Percentiles rank a stretch among this genome's conserved stretches.
Conservation (phyloP, 92 coral and sea anemone species). For the Zoanthus gigantus region DNA sequence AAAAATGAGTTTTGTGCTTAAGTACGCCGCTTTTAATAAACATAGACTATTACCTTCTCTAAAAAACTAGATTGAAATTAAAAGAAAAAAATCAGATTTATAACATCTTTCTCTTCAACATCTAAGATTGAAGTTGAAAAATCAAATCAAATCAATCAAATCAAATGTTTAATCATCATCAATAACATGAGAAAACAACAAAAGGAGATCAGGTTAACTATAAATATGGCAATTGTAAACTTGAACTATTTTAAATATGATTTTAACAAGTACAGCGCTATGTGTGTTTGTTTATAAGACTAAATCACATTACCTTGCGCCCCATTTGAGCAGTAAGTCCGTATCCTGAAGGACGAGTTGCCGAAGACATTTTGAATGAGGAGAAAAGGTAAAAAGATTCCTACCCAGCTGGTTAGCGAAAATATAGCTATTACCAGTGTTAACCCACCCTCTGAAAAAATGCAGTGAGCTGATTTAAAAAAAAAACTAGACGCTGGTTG, state of each 20-base stretch:
- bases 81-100: neutral
- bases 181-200: too few relatives aligned
- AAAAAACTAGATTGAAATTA: neutral
- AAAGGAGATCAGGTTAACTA: too few relatives aligned
- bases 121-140: neutral
- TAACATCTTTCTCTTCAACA: neutral
- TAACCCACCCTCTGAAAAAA: slow-evolving; percentile 31
- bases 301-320: slow-evolving; percentile 15
- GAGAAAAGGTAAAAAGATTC: too few relatives aligned
- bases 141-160: too few relatives aligned
- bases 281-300: neutral
- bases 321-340: slow-evolving; percentile 26
- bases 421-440: neutral
- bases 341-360: slow-evolving; percentile 33
- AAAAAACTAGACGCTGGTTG: neutral
- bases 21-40: neutral
- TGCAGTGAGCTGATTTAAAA: slow-evolving; percentile 8
- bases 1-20: neutral
- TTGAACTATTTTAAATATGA: neutral
- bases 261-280: neutral
- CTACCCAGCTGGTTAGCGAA: neutral
- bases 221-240: neutral
- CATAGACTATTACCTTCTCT: neutral
- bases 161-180: too few relatives aligned
- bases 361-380: slow-evolving; percentile 25